Evolutionary conservation across 2,888 invertebrate genomes (phyloP), one percentile per base, ranked within the genome.

Genomic region (Clitarchus hookeri): DNA sequence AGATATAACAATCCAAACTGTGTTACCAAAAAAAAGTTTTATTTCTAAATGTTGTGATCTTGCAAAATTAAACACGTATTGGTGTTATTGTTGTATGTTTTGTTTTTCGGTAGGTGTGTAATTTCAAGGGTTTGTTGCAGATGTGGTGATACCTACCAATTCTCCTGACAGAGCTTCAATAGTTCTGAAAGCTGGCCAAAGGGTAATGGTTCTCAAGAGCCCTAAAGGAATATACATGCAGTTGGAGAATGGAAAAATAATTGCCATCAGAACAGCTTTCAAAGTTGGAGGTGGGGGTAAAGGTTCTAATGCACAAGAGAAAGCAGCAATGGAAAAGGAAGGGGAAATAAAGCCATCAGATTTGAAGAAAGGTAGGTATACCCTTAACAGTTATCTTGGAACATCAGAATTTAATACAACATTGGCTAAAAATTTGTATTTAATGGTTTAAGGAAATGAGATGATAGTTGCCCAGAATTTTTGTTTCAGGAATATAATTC

Each of bases 201-300:
- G 97, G 89, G 98, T 99, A 0, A 96, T 98, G 94, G 97, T 99
- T 8, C 93, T 99, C 78, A 98, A 98, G 91, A 98, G 98, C 12
- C 96, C 97, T 0, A 98, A 98, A 91, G 98, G 98, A 84, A 98
- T 98, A 88, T 98, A 98, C 92, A 97, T 99, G 95, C 97, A 98
- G 89, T 92, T 98, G 83, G 97, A 97, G 90, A 97, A 97, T 89
- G 98, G 98, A 48, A 98, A 98, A 92, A 97, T 98, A 87, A 98
- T 98, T 88, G 98, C 98, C 44, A 98, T 98, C 89, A 95, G 96
- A 90, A 96, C 96, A 0, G 95, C 96, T 0, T 94, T 95, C 88
- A 96, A 96, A 91, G 92, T 95, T 90, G 91, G 93, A 88, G 91
- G 93, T 91, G 90, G 92, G 88, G 90, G 93, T 89, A 90, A 93